phyloP scores from a whole-genome alignment of 2,797 vertebrate species.

The Scyliorhinus canicula region DNA sequence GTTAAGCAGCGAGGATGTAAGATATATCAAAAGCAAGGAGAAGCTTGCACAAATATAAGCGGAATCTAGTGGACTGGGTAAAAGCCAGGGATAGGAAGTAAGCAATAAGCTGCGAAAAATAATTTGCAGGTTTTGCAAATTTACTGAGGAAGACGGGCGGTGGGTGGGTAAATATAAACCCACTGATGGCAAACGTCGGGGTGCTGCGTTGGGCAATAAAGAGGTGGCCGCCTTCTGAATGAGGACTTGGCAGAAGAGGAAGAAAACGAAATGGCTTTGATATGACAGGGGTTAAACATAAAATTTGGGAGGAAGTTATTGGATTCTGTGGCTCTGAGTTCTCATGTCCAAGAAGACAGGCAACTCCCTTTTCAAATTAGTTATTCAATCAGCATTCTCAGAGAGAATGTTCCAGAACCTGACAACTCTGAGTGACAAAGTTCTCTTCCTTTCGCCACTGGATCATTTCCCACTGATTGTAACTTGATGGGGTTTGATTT shows the following conservation, averaged over 20 bases:
- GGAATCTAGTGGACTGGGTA: not conserved
- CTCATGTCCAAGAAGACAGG: not conserved
- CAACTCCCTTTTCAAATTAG: not conserved
- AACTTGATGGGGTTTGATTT: too few species aligned
- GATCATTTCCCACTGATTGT: not conserved
- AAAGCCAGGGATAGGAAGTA: not conserved
- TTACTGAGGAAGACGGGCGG: too few species aligned
- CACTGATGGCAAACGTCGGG: too few species aligned
- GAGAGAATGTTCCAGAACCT: not conserved
- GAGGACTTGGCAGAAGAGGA: not conserved
- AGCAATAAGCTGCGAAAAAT: not conserved
- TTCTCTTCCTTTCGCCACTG: not conserved
- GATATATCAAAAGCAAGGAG: not conserved
- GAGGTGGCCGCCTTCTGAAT: not conserved
- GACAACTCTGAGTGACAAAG: not conserved
- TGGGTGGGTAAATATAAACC: too few species aligned
- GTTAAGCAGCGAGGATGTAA: not conserved
- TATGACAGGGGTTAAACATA: not conserved
- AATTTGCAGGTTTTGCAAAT: too few species aligned
- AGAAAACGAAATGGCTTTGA: not conserved
- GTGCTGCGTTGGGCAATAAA: too few species aligned
- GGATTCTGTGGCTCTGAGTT: not conserved
- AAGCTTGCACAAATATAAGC: not conserved
- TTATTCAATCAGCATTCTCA: not conserved
- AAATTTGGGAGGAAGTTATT: not conserved